Base-by-base conservation (phyloP, 2,113 vertebrate genomes). In the Trachemys scripta region DNA sequence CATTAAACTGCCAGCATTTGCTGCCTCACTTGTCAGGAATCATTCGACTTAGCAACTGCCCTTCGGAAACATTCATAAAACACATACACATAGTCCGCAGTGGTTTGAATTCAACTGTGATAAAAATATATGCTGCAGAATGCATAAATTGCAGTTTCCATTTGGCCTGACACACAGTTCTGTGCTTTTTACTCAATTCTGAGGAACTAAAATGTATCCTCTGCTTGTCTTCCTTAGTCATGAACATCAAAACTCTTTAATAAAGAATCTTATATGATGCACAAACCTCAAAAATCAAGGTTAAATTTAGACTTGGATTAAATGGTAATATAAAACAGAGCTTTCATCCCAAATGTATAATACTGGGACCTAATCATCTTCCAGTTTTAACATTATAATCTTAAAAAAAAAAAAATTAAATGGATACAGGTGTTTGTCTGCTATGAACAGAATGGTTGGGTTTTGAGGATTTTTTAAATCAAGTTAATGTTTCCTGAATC, bases 1-100 rank as follows among this genome's bases (percentile, higher is more conserved):
- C 98, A 98, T 98, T 98, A 98, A 98, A 98, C 97, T 97, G 98
- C 97, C 98, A 98, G 98, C 98, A 97, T 99, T 99, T 99, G 98
- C 98, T 98, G 98, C 98, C 98, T 98, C 98, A 98, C 98, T 98
- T 99, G 98, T 98, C 98, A 98, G 97, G 98, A 98, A 98, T 97
- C 97, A 98, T 98, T 98, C 97, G 89, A 96, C 94, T 91, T 96
- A 97, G 97, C 97, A 98, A 98, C 95, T 82, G 96, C 93, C 97
- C 97, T 97, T 94, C 98, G 97, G 97, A 96, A 97, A 98, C 96
- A 96, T 97, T 98, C 96, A 97, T 93, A 98, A 98, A 98, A 97
- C 88, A 11, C 91, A 97, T 19, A 82, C 90, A 87, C 38, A 4
- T 91, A 93, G 87, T 89, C 82, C 85, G 57, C 88, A 87, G 90